Conservation (phyloP, 2,888 invertebrate genomes). For the Cecidostiba fungosa region DNA sequence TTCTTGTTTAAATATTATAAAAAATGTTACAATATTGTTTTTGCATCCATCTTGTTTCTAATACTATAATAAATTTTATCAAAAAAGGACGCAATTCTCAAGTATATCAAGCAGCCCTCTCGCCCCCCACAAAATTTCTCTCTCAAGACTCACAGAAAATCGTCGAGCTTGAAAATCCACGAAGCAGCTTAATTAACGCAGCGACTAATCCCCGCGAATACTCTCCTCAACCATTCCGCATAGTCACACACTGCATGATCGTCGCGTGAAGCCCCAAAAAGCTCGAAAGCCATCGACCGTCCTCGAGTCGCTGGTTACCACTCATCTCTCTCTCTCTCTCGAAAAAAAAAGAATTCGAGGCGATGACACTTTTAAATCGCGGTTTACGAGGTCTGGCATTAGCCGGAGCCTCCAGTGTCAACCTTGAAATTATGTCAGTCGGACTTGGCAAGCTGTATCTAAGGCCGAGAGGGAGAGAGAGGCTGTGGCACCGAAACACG, state of each 20-base stretch:
- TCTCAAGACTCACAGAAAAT: background rate
- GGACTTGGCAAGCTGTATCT: constrained; percentile 43
- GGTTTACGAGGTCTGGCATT: background rate
- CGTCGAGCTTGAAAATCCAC: background rate
- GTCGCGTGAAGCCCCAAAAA: background rate
- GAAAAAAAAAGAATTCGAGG: background rate
- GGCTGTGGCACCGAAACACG: constrained; percentile 13
- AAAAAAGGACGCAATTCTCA: no score
- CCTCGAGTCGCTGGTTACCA: background rate
- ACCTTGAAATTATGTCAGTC: constrained; percentile 58
- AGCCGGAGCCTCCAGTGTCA: constrained; percentile 40
- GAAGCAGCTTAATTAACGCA: background rate
- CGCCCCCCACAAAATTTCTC: background rate
- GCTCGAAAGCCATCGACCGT: background rate
- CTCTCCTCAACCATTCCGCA: background rate
- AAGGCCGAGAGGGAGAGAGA: background rate
- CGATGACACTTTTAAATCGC: constrained; percentile 10
- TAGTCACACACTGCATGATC: background rate
- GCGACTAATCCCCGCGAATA: background rate
- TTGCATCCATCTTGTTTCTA: no score
- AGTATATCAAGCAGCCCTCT: no score
- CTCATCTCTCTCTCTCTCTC: background rate
- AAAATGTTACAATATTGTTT: no score
- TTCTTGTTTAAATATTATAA: background rate
- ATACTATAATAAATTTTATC: background rate